Conservation (phyloP, 2,797 vertebrate species). For the Pangasius macronema region DNA sequence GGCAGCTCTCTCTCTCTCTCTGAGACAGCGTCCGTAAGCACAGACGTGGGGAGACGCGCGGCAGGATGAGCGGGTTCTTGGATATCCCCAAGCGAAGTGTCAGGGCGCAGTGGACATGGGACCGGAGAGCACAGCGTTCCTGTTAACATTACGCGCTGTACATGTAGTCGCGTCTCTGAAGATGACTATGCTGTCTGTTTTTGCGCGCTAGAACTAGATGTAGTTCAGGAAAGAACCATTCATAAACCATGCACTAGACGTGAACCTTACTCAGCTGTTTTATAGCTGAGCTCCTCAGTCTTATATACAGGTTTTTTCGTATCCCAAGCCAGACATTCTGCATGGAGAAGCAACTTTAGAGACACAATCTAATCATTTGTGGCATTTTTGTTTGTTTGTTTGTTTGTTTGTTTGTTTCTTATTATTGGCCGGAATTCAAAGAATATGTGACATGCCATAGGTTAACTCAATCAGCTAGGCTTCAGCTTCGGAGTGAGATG, state of each 20-base stretch:
- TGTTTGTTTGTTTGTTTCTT: not conserved
- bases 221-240: not conserved
- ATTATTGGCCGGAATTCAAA: not conserved
- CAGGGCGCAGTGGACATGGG: constrained; percentile 8
- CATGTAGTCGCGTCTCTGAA: not conserved
- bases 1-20: not conserved
- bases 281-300: not conserved
- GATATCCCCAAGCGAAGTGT: not conserved
- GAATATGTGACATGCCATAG: not conserved
- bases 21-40: not conserved
- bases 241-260: not conserved
- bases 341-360: not conserved
- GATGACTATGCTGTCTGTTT: not conserved
- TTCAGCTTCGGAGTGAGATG: constrained; percentile 11
- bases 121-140: not conserved
- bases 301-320: not conserved
- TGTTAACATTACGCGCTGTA: not conserved
- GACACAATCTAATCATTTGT: not conserved
- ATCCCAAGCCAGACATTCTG: not conserved
- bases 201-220: not conserved
- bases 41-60: not conserved
- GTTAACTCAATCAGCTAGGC: not conserved
- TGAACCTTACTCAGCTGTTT: constrained; percentile 12
- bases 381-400: not conserved
- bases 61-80: constrained; percentile 11